Evolutionary conservation across 2,113 vertebrate species (phyloP).

Genomic region (Dolichallabes microphthalmus): DNA sequence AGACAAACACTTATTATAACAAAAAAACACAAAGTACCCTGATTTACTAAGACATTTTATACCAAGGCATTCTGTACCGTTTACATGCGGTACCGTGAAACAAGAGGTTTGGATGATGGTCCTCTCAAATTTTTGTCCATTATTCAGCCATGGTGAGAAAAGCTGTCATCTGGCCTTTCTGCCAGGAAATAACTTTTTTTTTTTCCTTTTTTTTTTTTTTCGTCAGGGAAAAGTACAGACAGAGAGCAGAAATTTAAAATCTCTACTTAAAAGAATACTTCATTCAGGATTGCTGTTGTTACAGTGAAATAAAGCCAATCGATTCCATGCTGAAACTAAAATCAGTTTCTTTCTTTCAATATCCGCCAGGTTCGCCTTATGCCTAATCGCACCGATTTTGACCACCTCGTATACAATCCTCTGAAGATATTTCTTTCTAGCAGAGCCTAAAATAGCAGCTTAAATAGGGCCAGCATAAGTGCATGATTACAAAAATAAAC

Average conservation of each 20-base stretch:
- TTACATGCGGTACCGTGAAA: conserved; percentile 61
- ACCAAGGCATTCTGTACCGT: conserved; percentile 73
- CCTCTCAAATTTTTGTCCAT: conserved; percentile 15
- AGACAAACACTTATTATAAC: conserved; percentile 60
- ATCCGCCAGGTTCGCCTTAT: not conserved
- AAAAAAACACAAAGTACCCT: conserved; percentile 71
- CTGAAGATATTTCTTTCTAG: conserved; percentile 60
- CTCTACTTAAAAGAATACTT: not conserved
- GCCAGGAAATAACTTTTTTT: not conserved
- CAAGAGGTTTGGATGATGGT: conserved; percentile 29
- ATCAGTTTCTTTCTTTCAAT: not conserved
- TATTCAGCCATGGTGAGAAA: conserved; percentile 11
- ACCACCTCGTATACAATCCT: conserved; percentile 57
- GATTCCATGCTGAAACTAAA: not conserved
- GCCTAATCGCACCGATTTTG: conserved; percentile 63
- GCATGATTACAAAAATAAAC: conserved; percentile 46
- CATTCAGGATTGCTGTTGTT: not conserved
- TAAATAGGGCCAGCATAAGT: conserved; percentile 46
- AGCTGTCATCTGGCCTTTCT: conserved; percentile 16
- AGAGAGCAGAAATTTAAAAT: conserved; percentile 3
- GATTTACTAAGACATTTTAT: conserved; percentile 75
- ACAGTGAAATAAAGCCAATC: not conserved
- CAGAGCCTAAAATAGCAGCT: conserved; percentile 62
- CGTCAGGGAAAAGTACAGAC: conserved; percentile 5
- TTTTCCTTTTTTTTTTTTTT: not conserved